These are phyloP conservation scores for Phymorhynchus buccinoides DNA, from an alignment of 1,140 invertebrate species.

Conservation along the genomic window DNA sequence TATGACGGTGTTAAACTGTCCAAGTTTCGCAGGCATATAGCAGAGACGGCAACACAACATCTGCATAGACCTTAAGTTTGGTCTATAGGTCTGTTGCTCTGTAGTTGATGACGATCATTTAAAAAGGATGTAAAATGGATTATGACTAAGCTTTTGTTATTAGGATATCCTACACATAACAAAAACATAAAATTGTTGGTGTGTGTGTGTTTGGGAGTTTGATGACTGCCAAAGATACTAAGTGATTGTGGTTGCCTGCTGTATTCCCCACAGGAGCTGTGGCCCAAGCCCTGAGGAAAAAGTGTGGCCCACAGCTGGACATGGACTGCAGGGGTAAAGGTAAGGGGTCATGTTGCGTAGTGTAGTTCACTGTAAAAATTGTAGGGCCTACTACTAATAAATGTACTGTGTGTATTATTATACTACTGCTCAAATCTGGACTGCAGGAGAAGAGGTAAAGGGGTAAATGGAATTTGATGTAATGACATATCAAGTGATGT, in stretches of 20 bases:
- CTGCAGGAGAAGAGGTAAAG: too few relatives aligned
- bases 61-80: too few relatives aligned
- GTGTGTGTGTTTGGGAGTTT: not conserved
- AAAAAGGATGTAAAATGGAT: slow-evolving; percentile 48
- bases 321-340: slow-evolving; percentile 49
- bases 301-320: slow-evolving; percentile 15
- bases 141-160: slow-evolving; percentile 44
- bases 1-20: too few relatives aligned
- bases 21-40: too few relatives aligned
- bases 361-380: too few relatives aligned
- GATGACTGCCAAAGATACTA: not conserved
- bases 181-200: slow-evolving; percentile 30
- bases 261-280: slow-evolving; percentile 30
- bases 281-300: slow-evolving; percentile 17
- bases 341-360: not conserved
- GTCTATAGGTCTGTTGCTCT: too few relatives aligned
- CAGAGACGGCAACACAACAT: too few relatives aligned
- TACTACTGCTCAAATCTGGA: too few relatives aligned
- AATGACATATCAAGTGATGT: too few relatives aligned
- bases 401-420: not conserved
- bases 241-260: not conserved
- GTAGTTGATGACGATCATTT: slow-evolving; percentile 27
- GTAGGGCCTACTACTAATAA: too few relatives aligned
- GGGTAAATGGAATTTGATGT: too few relatives aligned
- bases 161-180: too few relatives aligned